These are phyloP conservation scores for Chloropsis hardwickii DNA, from an alignment of 2,113 vertebrate species.

Conservation along the genomic window DNA sequence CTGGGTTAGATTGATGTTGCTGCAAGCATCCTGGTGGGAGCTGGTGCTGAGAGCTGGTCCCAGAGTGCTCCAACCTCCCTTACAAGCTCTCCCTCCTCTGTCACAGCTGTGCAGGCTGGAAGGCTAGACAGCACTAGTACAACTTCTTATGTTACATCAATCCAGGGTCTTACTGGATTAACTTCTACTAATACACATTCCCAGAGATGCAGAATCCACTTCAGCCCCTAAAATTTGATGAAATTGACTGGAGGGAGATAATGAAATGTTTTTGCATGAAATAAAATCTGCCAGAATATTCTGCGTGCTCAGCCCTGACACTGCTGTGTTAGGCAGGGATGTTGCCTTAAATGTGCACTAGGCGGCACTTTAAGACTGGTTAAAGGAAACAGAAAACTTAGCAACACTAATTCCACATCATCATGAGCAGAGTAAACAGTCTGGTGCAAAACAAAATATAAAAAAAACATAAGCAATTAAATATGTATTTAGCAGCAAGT, in stretches of 20 bases:
- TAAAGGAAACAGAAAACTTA: neutral
- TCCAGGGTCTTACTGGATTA: neutral
- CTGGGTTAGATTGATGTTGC: neutral
- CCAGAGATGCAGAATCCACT: neutral
- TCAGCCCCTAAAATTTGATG: neutral
- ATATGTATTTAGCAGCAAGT: constrained; percentile 78
- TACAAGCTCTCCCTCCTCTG: neutral
- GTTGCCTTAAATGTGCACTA: constrained; percentile 24
- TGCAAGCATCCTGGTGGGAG: neutral
- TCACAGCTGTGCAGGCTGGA: neutral
- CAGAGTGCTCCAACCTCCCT: neutral
- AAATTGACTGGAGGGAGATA: neutral
- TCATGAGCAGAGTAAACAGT: constrained; percentile 73
- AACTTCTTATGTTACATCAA: rapidly evolving
- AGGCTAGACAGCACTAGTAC: neutral
- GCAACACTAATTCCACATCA: constrained; percentile 49
- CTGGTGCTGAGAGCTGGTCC: neutral
- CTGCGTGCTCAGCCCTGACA: neutral
- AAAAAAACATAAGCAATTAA: constrained; percentile 78
- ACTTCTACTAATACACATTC: neutral
- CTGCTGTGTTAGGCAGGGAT: neutral
- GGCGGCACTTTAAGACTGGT: constrained; percentile 73
- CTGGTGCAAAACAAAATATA: constrained; percentile 75
- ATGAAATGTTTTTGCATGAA: neutral
- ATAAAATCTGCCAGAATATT: neutral